Percentiles rank a stretch among this genome's conserved stretches.
phyloP scores from a whole-genome alignment of 2,888 invertebrate genomes.

The Zaprionus lineosus region DNA sequence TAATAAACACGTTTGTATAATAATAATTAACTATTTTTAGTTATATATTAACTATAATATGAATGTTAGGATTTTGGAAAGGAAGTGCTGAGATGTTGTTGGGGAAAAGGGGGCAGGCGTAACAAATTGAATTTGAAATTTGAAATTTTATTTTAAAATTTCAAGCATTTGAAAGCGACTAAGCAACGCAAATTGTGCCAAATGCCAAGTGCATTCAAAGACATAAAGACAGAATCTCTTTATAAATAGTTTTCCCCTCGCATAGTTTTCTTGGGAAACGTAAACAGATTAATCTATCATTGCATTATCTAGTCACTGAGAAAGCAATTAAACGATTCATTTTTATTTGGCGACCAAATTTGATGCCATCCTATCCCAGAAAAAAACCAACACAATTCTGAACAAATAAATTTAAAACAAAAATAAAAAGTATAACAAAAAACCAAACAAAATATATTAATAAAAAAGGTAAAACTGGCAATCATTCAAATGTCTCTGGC shows the following conservation, averaged over 20 bases:
- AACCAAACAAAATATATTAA: not conserved
- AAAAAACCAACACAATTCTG: no score
- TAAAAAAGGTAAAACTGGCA: no score
- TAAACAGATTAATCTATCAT: conserved; percentile 70
- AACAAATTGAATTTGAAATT: conserved; percentile 35
- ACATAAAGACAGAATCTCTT: conserved; percentile 33
- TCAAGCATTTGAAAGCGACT: conserved; percentile 20
- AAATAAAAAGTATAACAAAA: not conserved
- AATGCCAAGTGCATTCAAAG: conserved; percentile 66
- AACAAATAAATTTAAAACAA: no score
- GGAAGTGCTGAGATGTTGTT: not conserved
- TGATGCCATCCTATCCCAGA: conserved; percentile 50
- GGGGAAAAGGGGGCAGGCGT: conserved; percentile 16
- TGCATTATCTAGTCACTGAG: conserved; percentile 47
- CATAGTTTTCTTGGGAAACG: conserved; percentile 33
- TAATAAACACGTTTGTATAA: no score
- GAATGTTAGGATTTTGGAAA: not conserved
- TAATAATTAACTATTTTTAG: no score
- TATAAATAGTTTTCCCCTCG: conserved; percentile 48
- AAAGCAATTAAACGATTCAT: conserved; percentile 69
- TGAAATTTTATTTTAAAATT: conserved; percentile 6
- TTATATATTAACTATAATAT: conserved; percentile 30
- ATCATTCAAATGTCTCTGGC: conserved; percentile 18
- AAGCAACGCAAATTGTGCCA: conserved; percentile 53
- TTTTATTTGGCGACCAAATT: conserved; percentile 58